These are phyloP conservation scores for Macrotrachela quadricornifera DNA, from an alignment of 1,140 invertebrate genomes.

Conservation along the genomic window DNA sequence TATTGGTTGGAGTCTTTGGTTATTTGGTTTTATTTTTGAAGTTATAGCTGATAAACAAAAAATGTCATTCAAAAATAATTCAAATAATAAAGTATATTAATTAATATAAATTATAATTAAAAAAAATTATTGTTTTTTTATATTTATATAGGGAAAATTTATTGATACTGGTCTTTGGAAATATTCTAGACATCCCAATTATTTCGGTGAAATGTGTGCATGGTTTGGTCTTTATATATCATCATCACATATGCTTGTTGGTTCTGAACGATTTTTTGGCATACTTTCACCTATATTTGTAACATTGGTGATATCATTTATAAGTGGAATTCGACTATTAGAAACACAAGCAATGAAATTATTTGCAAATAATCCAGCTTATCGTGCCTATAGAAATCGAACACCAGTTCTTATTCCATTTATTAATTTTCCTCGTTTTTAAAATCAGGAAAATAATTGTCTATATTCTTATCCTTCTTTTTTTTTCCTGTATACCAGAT, in stretches of 20 bases:
- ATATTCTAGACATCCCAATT: slow-evolving; percentile 3
- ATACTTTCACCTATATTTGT: slow-evolving; percentile 22
- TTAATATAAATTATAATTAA: too few relatives aligned
- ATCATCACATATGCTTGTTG: slow-evolving; percentile 13
- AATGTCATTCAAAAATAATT: slow-evolving; percentile 15
- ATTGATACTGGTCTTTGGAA: slow-evolving; percentile 11
- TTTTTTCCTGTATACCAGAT: too few relatives aligned
- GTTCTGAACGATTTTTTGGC: slow-evolving; percentile 16
- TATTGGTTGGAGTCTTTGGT: slow-evolving; percentile 17
- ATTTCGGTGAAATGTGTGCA: slow-evolving; percentile 4
- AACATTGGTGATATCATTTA: too few relatives aligned
- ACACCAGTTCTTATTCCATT: slow-evolving; percentile 22
- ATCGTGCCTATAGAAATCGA: slow-evolving; percentile 17
- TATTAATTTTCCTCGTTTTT: slow-evolving; percentile 4
- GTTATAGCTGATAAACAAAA: slow-evolving; percentile 20
- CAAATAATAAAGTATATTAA: slow-evolving; percentile 15
- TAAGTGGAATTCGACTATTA: too few relatives aligned
- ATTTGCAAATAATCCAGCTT: slow-evolving; percentile 16
- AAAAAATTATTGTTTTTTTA: neutral
- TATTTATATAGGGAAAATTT: slow-evolving; percentile 18
- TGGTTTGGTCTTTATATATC: slow-evolving; percentile 9
- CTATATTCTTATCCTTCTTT: too few relatives aligned
- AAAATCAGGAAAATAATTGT: too few relatives aligned
- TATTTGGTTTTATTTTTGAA: slow-evolving; percentile 15
- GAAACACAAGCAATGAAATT: too few relatives aligned